These are phyloP conservation scores for Parochlus steinenii DNA, from an alignment of 2,888 invertebrate species.

Conservation along the genomic window DNA sequence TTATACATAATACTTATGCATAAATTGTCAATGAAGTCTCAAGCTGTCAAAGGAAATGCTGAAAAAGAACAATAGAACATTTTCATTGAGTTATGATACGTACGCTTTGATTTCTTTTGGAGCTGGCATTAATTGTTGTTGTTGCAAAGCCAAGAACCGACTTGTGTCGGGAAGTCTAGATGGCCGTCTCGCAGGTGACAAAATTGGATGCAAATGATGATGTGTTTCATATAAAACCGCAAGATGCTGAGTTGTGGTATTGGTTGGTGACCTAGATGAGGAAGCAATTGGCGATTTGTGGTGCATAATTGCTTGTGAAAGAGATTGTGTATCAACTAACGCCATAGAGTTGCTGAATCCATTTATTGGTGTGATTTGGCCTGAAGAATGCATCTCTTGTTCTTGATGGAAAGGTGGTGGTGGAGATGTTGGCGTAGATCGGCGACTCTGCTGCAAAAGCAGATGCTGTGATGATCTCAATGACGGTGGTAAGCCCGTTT, in stretches of 20 bases:
- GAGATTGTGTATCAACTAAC: no score
- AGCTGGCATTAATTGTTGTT: conserved; percentile 13
- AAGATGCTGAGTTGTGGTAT: conserved; percentile 20
- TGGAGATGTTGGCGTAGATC: conserved; percentile 8
- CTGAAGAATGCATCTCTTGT: no score
- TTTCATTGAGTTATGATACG: conserved; percentile 17
- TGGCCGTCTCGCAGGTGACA: conserved; percentile 27
- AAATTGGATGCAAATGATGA: conserved; percentile 28
- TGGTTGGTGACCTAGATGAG: conserved; percentile 3
- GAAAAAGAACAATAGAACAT: not conserved
- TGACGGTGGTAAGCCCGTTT: conserved; percentile 25
- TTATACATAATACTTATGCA: no score
- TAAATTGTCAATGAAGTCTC: conserved; percentile 1
- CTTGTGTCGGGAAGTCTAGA: conserved; percentile 20
- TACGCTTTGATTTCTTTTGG: conserved; percentile 26
- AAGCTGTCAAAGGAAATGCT: not conserved
- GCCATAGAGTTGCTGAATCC: no score
- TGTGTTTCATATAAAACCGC: conserved; percentile 27
- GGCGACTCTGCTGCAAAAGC: conserved; percentile 2
- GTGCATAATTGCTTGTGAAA: conserved; percentile 5
- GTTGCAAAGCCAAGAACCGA: conserved; percentile 12
- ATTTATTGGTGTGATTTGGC: conserved; percentile 6
- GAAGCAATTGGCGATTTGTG: conserved; percentile 1
- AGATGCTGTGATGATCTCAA: conserved; percentile 23
- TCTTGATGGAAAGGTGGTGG: conserved; percentile 10